Conservation (phyloP, 1,140 invertebrate species). For the Drosophila parvula region DNA sequence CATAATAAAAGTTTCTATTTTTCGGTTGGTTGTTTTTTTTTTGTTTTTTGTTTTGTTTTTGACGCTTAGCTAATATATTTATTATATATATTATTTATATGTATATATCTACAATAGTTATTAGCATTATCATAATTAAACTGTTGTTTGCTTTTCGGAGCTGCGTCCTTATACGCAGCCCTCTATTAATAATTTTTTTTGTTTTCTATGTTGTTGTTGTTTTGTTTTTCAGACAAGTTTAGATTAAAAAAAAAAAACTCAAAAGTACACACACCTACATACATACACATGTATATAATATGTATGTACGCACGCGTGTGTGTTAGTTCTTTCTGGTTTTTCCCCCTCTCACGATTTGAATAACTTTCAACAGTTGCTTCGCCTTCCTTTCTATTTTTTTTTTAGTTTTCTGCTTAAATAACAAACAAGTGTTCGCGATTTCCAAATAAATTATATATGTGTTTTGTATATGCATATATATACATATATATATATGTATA, state of each 20-base stretch:
- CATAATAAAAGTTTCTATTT: slow-evolving; percentile 83
- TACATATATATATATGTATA: slow-evolving; percentile 35
- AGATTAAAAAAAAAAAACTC: slow-evolving; percentile 55
- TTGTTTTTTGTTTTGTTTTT: slow-evolving; percentile 57
- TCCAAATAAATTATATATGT: slow-evolving; percentile 47
- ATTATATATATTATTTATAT: slow-evolving; percentile 70
- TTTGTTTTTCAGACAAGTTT: slow-evolving; percentile 52
- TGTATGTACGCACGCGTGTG: slow-evolving; percentile 3
- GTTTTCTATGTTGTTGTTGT: slow-evolving; percentile 24
- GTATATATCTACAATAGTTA: slow-evolving; percentile 81
- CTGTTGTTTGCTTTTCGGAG: slow-evolving; percentile 65
- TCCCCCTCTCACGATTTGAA: neutral
- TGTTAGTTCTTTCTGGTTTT: slow-evolving; percentile 39
- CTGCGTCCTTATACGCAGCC: slow-evolving; percentile 22
- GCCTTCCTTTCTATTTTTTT: neutral
- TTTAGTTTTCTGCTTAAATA: slow-evolving; percentile 52
- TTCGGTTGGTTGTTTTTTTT: slow-evolving; percentile 56
- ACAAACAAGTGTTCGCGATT: slow-evolving; percentile 53
- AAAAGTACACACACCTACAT: slow-evolving; percentile 42
- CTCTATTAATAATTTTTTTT: slow-evolving; percentile 26
- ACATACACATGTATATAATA: slow-evolving; percentile 2
- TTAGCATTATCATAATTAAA: slow-evolving; percentile 78
- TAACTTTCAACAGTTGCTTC: slow-evolving; percentile 3
- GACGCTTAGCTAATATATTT: slow-evolving; percentile 80
- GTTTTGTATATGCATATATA: slow-evolving; percentile 41